These are phyloP conservation scores for Lydus trimaculatus DNA, from an alignment of 2,888 invertebrate species.

Conservation along the genomic window DNA sequence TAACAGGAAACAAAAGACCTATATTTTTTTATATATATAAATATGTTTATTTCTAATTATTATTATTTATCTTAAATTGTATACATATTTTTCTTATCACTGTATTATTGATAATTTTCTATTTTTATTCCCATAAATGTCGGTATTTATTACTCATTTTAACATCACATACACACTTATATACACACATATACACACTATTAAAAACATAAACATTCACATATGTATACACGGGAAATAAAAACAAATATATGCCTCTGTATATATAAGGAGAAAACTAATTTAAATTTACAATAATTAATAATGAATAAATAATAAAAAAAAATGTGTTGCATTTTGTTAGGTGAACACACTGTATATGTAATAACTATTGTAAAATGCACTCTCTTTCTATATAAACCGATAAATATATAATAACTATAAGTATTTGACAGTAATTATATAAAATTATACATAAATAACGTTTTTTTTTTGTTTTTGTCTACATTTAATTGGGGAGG, in stretches of 20 bases:
- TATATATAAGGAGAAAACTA: constrained; percentile 26
- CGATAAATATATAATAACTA: constrained; percentile 7
- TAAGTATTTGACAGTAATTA: constrained; percentile 41
- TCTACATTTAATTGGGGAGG: not conserved
- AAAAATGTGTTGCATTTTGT: constrained; percentile 45
- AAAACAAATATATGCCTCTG: constrained; percentile 25
- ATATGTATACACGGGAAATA: constrained; percentile 8
- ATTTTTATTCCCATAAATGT: constrained; percentile 15
- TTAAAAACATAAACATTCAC: constrained; percentile 9
- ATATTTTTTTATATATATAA: constrained; percentile 25
- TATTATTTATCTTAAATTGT: constrained; percentile 12
- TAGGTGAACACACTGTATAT: constrained; percentile 58
- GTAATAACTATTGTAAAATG: constrained; percentile 59
- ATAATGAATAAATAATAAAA: constrained; percentile 19
- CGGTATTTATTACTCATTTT: constrained; percentile 1
- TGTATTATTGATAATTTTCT: constrained; percentile 15
- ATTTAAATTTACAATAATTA: not conserved
- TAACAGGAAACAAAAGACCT: constrained; percentile 28
- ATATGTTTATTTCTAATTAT: constrained; percentile 7
- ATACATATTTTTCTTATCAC: constrained; percentile 13
- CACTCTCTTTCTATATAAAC: constrained; percentile 55
- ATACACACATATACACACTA: too few species aligned
- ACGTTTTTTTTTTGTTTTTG: constrained; percentile 49
- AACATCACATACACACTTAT: constrained; percentile 2
- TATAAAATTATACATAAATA: constrained; percentile 56